Base-by-base conservation (phyloP, 2,888 invertebrate species). In the Heliconius cydno region DNA sequence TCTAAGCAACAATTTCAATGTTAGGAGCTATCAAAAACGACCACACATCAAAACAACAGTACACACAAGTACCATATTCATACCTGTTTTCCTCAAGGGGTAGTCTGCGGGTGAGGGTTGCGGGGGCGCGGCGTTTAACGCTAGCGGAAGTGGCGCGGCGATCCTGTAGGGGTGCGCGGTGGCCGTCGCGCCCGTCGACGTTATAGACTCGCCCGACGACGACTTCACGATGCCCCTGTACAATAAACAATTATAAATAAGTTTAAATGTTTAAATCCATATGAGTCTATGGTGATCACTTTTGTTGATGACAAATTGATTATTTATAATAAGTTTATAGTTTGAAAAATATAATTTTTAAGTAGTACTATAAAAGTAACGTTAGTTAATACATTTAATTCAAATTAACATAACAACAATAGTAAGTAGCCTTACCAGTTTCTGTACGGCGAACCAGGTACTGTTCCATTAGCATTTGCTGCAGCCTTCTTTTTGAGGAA, bases 61-160 rank as follows among this genome's bases (percentile, higher is more conserved):
- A 46, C 30, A 57, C 38, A 34, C 34, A 67, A 60, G 13, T 46
- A 12, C 3, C 25, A 12, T 30, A 66, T 22, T 87, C 95, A 92
- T 94, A 99, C 99, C 99, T 95, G 99, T 99, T 96, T 99, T 99
- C 87, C 99, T 94, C 70, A 99, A 96, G 76, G 99, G 99, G 94
- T 98, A 99, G 96, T 99, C 99, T 82, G 93, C 90, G 82, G 92
- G 89, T 78, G 94, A 89, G 83, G 91, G 87, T 82, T 90, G 91
- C 79, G 90, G 94, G 85, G 91, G 90, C 66, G 89, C 87, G 46
- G 93, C 90, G 88, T 87, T 89, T 75, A 92, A 88, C 30, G 90
- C 88, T 83, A 91, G 86, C 79, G 93, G 95, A 63, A 91, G 95
- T 84, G 96, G 93, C 85, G 96, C 96, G 68, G 96, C 96, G 91